A percentile compares a stretch with the other conserved stretches of the same genome.
phyloP scores from a whole-genome alignment of 2,797 vertebrate species.

The Oophaga sylvatica region DNA sequence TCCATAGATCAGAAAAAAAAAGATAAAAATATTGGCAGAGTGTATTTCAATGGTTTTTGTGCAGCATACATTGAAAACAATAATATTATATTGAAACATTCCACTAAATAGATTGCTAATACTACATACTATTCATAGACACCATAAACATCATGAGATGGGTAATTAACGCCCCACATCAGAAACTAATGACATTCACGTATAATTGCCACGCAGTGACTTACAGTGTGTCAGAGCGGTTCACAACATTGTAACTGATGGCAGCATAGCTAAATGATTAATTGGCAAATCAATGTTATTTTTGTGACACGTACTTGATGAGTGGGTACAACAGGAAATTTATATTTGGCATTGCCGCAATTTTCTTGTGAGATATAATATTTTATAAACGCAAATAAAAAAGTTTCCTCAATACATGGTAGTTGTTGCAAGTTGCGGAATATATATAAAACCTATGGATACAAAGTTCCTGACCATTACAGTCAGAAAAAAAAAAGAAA shows the following conservation, averaged over 20 bases:
- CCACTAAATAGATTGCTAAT: not conserved
- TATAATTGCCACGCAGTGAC: not conserved
- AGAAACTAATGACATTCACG: not conserved
- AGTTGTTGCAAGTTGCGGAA: not conserved
- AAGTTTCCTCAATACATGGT: not conserved
- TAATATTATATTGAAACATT: no score
- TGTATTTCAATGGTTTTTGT: no score
- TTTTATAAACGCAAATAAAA: not conserved
- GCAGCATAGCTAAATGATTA: not conserved
- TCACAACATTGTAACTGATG: not conserved
- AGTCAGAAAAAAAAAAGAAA: no score
- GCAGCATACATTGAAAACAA: no score
- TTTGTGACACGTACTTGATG: not conserved
- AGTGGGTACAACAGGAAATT: not conserved
- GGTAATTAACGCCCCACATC: not conserved
- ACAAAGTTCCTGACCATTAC: no score
- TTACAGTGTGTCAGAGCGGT: not conserved
- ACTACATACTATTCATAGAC: not conserved
- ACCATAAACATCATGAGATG: not conserved
- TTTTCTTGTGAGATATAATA: not conserved
- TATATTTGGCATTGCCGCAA: not conserved
- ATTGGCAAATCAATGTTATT: constrained; percentile 7
- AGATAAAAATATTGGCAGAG: no score
- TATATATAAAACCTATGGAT: no score
- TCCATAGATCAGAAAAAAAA: no score